Evolutionary conservation across 2,888 invertebrate genomes (phyloP).

Genomic region (Kryphioiulus occultus): DNA sequence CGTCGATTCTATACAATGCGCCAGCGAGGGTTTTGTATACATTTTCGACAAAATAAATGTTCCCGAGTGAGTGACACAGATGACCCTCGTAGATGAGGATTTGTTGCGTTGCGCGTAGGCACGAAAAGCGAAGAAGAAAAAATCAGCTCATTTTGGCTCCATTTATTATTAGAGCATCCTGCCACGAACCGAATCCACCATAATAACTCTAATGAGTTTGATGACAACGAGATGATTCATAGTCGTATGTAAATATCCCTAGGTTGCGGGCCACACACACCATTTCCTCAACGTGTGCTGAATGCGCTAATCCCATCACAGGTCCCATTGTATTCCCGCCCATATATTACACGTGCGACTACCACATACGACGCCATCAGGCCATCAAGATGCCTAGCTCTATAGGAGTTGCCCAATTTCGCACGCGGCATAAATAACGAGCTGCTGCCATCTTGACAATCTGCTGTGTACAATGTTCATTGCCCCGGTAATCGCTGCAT

Average conservation of each 20-base stretch:
- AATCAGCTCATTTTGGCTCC: slow-evolving; percentile 5
- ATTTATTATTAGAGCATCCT: slow-evolving; percentile 40
- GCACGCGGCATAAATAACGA: slow-evolving; percentile 21
- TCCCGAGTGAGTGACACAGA: slow-evolving; percentile 32
- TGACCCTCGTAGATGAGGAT: slow-evolving; percentile 32
- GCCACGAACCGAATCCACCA: background rate
- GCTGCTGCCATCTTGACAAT: slow-evolving; percentile 39
- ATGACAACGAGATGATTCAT: slow-evolving; percentile 34
- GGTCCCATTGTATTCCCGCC: background rate
- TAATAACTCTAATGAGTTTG: slow-evolving; percentile 40
- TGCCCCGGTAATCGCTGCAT: slow-evolving; percentile 36
- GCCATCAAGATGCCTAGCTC: background rate
- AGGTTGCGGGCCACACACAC: slow-evolving; percentile 5
- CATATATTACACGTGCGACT: slow-evolving; percentile 26
- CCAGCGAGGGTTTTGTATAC: background rate
- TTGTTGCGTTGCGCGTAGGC: background rate
- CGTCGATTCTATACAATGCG: slow-evolving; percentile 2
- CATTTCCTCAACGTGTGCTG: background rate
- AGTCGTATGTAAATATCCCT: background rate
- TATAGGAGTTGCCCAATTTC: slow-evolving; percentile 30
- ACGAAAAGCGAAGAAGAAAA: too few species aligned
- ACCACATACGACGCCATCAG: background rate
- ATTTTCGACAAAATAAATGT: slow-evolving; percentile 39
- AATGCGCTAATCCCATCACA: slow-evolving; percentile 27
- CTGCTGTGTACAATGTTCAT: slow-evolving; percentile 27